Evolutionary conservation across 2,797 vertebrate species (phyloP).

Genomic region (Moxostoma hubbsi): DNA sequence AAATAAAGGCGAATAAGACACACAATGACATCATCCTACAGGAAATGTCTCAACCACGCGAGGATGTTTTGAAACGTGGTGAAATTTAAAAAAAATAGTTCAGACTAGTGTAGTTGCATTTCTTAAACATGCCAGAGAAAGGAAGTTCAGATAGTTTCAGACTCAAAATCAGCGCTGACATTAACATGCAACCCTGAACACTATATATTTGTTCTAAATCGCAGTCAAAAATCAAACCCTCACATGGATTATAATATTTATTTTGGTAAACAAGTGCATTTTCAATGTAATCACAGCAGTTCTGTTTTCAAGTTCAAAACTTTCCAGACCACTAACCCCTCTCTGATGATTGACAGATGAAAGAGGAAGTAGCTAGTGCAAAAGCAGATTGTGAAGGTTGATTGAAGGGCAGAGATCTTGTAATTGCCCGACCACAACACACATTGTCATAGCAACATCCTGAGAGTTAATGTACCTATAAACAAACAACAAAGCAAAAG

Average conservation of each 20-base stretch:
- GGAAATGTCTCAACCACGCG: background rate
- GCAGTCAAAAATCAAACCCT: background rate
- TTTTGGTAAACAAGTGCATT: constrained; percentile 42
- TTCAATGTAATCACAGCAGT: constrained; percentile 18
- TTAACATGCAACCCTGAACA: background rate
- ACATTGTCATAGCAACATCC: background rate
- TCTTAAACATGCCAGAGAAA: background rate
- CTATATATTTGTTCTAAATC: background rate
- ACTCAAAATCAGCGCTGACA: background rate
- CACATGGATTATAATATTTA: constrained; percentile 26
- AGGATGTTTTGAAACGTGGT: no score
- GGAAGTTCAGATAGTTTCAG: background rate
- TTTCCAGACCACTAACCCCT: background rate
- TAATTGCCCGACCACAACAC: background rate
- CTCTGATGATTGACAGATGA: background rate
- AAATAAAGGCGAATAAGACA: no score
- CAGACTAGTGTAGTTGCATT: background rate
- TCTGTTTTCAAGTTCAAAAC: constrained; percentile 1
- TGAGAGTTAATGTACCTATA: background rate
- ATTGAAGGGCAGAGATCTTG: background rate
- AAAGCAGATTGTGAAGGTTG: constrained; percentile 55
- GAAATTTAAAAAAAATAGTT: background rate
- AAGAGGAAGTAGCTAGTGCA: constrained; percentile 63
- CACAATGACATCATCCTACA: background rate
- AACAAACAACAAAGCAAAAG: background rate